Evolutionary conservation across 2,797 vertebrate genomes (phyloP), one percentile per base, ranked within the genome.

Genomic region (Anas bernieri): DNA sequence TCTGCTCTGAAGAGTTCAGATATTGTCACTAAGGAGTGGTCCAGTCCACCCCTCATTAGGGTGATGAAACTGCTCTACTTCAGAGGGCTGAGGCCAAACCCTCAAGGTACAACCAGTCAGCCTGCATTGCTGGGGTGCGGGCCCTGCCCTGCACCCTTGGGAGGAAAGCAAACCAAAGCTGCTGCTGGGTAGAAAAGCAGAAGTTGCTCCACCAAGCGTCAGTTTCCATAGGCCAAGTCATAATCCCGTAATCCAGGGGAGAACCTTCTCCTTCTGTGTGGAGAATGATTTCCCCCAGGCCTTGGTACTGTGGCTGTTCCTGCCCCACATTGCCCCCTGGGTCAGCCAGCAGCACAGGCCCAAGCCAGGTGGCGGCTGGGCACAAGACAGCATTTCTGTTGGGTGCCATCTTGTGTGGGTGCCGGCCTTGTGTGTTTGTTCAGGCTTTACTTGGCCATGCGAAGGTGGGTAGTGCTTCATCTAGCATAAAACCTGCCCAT

Each of bases 21-120:
- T 78, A 66, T 43, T 78, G 92, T 75, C 83, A 91, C 61, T 73
- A 94, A 94, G 88, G 95, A 93, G 92, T 70, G 74, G 61, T 91
- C 61, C 68, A 87, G 81, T 84, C 76, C 30, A 48, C 35, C 62
- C 56, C 66, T 95, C 52, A 78, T 83, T 81, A 88, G 37, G 31
- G 37, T 92, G 87, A 81, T 68, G 95, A 95, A 95, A 95, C 39
- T 33, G 46, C 18, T 7, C 15, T 78, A 1, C 50, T 91, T 87
- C 52, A 67, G 63, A 86, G 68, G 11, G 10, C 39, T 73, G 58
- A 74, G 45, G 54, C 63, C 73, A 84, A 68, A 48, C 61, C 67
- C 63, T 83, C 48, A 83, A 86, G 52, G 58, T 88, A 79, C 39
- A 93, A 37, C 68, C 80, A 86, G 76, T 68, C 56, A 78, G 62